Percentiles rank a stretch among this genome's conserved stretches.
Evolutionary conservation across 2,113 vertebrate species (phyloP).

Genomic region (Camelus bactrianus): DNA sequence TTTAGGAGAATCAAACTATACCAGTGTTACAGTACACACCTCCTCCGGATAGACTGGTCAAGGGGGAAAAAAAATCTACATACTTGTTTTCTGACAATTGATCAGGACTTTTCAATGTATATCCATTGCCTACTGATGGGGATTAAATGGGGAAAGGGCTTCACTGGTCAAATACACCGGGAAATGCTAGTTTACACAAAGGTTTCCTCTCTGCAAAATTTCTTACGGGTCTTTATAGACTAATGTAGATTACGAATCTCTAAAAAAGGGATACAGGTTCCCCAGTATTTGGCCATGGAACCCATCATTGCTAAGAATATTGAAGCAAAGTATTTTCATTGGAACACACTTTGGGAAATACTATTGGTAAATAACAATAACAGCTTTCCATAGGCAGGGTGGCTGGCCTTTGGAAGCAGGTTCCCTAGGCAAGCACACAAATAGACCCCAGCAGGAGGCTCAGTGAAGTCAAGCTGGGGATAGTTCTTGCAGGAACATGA

Average conservation of each 20-base stretch:
- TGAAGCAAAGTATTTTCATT: constrained; percentile 39
- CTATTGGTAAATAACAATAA: neutral
- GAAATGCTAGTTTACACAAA: neutral
- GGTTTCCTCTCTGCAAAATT: neutral
- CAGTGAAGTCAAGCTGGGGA: neutral
- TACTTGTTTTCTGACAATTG: constrained; percentile 25
- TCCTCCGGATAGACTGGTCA: neutral
- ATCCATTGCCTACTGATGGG: neutral
- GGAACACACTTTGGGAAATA: neutral
- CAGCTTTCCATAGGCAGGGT: neutral
- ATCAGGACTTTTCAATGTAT: neutral
- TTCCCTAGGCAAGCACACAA: neutral
- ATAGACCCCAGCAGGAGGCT: neutral
- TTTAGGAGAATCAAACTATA: constrained; percentile 33
- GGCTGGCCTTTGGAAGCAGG: neutral
- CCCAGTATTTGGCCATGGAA: neutral
- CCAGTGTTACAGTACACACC: neutral
- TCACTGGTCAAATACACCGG: neutral
- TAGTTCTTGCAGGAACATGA: neutral
- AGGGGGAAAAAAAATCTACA: neutral
- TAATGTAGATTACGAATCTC: neutral
- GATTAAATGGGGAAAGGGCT: neutral
- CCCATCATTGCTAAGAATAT: neutral
- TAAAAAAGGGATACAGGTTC: neutral
- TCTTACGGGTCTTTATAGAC: constrained; percentile 7